A percentile compares a stretch with the other conserved stretches of the same genome.
Conservation (phyloP, 2,113 vertebrate genomes). For the Grammomys dolichurus region DNA sequence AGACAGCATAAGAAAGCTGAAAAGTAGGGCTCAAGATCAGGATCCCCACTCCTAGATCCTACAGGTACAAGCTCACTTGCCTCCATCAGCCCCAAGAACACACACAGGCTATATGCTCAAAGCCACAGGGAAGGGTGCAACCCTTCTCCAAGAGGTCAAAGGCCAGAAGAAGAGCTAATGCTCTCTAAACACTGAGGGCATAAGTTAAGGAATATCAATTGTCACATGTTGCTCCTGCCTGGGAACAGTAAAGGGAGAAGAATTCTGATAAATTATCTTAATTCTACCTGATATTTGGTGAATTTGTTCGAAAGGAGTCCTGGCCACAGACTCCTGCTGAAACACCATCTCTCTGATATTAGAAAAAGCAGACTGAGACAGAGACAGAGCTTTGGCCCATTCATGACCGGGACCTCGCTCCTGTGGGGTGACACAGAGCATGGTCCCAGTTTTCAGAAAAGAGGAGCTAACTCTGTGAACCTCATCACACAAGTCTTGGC, state of each 20-base stretch:
- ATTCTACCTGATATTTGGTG: background rate
- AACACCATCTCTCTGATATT: background rate
- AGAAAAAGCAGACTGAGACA: background rate
- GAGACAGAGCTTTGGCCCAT: accelerated
- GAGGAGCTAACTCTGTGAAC: background rate
- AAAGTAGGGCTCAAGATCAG: background rate
- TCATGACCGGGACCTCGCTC: background rate
- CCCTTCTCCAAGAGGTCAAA: background rate
- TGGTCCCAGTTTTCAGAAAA: background rate
- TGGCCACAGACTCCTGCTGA: background rate
- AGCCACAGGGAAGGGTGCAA: too few relatives aligned
- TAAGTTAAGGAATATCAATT: background rate
- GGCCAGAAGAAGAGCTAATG: background rate
- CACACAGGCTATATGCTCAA: too few relatives aligned
- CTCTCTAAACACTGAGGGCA: background rate
- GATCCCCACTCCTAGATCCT: background rate
- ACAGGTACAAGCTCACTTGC: background rate
- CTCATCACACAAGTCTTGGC: background rate
- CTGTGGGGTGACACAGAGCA: background rate
- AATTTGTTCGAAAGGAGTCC: background rate
- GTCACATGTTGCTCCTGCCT: accelerated
- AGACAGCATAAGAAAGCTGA: background rate
- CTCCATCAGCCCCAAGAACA: background rate
- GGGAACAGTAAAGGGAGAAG: background rate
- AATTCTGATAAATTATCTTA: background rate